Conservation (phyloP, 2,888 invertebrate species). For the Temnothorax ravouxi region DNA sequence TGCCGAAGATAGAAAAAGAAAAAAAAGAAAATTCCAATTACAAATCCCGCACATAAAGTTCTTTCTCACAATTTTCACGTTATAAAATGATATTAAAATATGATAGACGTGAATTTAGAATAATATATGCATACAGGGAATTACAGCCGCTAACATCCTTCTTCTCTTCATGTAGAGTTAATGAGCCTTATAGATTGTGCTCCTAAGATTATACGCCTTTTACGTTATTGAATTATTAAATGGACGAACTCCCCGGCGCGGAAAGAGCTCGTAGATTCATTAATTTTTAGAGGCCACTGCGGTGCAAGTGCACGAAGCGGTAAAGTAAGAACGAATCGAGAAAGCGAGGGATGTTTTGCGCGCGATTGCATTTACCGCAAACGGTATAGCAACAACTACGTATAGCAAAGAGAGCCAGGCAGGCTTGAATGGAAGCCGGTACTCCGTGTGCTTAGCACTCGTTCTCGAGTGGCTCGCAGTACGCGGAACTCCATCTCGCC, state of each 20-base stretch:
- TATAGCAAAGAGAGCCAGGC: constrained; percentile 29
- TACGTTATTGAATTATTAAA: constrained; percentile 51
- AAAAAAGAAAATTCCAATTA: not conserved
- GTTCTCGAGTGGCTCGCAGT: constrained; percentile 69
- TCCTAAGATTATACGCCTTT: constrained; percentile 52
- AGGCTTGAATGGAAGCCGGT: constrained; percentile 40
- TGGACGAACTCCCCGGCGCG: constrained; percentile 40
- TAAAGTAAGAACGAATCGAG: constrained; percentile 54
- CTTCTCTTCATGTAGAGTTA: constrained; percentile 43
- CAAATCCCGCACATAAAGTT: not conserved
- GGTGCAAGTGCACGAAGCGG: constrained; percentile 43
- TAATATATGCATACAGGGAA: constrained; percentile 5
- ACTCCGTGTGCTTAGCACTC: constrained; percentile 64
- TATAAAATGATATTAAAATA: not conserved
- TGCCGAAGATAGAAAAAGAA: too few relatives aligned
- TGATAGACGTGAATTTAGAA: not conserved
- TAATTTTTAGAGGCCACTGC: constrained; percentile 47
- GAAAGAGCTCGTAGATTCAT: constrained; percentile 48
- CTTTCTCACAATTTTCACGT: not conserved
- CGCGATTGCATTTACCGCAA: constrained; percentile 58
- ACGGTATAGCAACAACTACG: constrained; percentile 45
- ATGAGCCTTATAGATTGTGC: constrained; percentile 51
- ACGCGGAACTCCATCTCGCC: constrained; percentile 71
- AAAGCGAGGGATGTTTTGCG: constrained; percentile 50
- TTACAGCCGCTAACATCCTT: constrained; percentile 28